Evolutionary conservation across 2,888 invertebrate genomes (phyloP).

Genomic region (Platycnemis pennipes): DNA sequence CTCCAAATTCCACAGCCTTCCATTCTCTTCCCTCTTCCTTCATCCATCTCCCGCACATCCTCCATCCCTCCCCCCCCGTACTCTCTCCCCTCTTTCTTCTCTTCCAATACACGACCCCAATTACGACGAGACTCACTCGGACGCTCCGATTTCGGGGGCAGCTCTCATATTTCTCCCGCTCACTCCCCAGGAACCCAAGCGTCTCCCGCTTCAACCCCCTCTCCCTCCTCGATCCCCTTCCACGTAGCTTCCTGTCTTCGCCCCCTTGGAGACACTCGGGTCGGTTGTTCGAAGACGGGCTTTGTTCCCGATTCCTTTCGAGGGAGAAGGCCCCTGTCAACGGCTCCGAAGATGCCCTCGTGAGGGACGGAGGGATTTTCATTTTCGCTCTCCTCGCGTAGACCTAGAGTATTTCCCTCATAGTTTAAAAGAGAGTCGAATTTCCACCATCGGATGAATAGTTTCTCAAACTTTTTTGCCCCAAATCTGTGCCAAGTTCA

Average conservation of each 20-base stretch:
- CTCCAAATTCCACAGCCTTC: background rate
- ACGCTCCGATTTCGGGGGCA: background rate
- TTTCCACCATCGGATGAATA: background rate
- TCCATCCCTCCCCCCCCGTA: background rate
- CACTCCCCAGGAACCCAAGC: background rate
- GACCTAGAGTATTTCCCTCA: background rate
- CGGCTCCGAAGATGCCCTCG: background rate
- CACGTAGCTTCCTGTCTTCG: background rate
- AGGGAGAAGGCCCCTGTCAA: background rate
- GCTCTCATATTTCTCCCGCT: conserved; percentile 5
- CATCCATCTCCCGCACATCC: background rate
- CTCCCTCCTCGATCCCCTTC: background rate
- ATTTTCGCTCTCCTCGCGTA: background rate
- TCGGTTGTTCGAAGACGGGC: background rate
- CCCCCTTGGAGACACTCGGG: background rate
- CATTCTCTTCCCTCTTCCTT: background rate
- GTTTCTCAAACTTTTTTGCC: no score
- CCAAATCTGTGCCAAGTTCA: no score
- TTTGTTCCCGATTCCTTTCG: background rate
- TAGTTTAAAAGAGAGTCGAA: background rate
- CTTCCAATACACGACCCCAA: conserved; percentile 19
- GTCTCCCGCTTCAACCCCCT: background rate
- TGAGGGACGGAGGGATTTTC: background rate
- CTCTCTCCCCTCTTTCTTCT: background rate
- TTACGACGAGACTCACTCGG: background rate